A percentile compares a stretch with the other conserved stretches of the same genome.
These are phyloP conservation scores for Cryptosula pallasiana DNA, from an alignment of 2,888 invertebrate species.

Conservation along the genomic window DNA sequence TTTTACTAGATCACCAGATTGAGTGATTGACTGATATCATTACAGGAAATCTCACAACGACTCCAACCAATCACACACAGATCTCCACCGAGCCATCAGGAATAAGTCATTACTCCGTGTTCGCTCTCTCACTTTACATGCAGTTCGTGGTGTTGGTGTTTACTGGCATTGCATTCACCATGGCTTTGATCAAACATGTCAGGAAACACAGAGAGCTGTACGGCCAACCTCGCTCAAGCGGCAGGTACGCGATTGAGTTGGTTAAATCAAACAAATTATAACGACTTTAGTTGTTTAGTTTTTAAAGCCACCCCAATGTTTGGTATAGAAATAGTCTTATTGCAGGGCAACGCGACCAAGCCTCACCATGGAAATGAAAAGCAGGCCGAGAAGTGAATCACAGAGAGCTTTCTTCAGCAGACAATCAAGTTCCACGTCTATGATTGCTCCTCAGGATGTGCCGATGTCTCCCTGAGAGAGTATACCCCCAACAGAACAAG, in stretches of 20 bases:
- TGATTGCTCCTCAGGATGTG: neutral
- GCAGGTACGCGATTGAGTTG: too few relatives aligned
- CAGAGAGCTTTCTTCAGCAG: constrained; percentile 19
- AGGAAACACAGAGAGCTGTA: neutral
- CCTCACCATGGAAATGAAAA: neutral
- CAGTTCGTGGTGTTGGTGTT: neutral
- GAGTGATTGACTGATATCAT: too few relatives aligned
- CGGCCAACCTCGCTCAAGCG: neutral
- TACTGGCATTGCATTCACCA: neutral
- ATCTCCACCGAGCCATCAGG: neutral
- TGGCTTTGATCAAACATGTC: neutral
- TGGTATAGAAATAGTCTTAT: too few relatives aligned
- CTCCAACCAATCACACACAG: neutral
- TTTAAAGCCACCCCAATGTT: too few relatives aligned
- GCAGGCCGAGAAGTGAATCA: constrained; percentile 4
- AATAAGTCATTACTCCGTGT: neutral
- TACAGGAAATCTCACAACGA: too few relatives aligned
- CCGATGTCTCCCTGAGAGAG: neutral
- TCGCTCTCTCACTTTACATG: constrained; percentile 4
- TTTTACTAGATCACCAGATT: too few relatives aligned
- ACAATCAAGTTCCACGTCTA: neutral
- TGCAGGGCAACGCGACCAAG: neutral
- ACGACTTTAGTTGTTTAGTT: too few relatives aligned
- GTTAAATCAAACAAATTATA: too few relatives aligned
- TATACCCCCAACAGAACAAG: neutral